phyloP scores from a whole-genome alignment of 2,797 vertebrate species.

The Silurus aristotelis region DNA sequence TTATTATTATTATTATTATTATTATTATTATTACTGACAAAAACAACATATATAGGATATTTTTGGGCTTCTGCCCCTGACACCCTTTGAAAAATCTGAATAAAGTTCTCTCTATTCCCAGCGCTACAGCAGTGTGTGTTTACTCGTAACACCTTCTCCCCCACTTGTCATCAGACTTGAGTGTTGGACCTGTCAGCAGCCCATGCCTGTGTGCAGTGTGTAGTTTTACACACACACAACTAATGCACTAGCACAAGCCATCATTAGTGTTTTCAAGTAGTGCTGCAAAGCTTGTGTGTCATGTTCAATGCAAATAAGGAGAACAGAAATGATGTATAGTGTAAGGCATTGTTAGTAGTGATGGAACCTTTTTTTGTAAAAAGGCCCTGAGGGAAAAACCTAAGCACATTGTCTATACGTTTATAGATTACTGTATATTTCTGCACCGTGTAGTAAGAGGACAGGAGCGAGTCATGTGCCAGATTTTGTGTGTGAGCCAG shows the following conservation, averaged over 20 bases:
- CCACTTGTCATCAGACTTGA: conserved; percentile 8
- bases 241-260: not conserved
- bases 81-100: not conserved
- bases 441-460: not conserved
- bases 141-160: conserved; percentile 4
- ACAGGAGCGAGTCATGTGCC: not conserved
- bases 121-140: not conserved
- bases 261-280: not conserved
- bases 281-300: not conserved
- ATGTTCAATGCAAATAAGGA: not conserved
- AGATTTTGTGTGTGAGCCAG: not conserved
- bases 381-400: not conserved
- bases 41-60: not conserved
- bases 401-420: not conserved
- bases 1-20: conserved; percentile 15
- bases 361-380: not conserved
- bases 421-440: not conserved
- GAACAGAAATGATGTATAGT: not conserved
- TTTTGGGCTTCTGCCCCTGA: not conserved
- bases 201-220: conserved; percentile 2
- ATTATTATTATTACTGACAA: not conserved
- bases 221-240: not conserved
- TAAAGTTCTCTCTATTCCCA: not conserved
- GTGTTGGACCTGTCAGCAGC: conserved; percentile 8
- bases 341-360: not conserved